Conservation (phyloP, 30 jellyfish, hydroid and myxozoan species). For the Hydractinia symbiolongicarpus region DNA sequence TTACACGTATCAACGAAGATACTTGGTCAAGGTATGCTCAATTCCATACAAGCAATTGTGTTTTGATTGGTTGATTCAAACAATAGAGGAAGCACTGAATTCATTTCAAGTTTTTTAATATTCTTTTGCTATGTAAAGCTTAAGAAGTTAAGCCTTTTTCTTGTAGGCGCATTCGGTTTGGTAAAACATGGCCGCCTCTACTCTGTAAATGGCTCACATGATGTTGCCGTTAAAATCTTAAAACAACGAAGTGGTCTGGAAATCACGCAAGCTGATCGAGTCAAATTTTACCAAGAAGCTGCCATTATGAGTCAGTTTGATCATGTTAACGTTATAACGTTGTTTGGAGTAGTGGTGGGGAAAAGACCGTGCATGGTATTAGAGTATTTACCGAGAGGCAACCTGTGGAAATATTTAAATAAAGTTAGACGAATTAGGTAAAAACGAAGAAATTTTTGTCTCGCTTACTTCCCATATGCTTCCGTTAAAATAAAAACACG, state of each 20-base stretch:
- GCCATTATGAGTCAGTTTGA: conserved; percentile 95
- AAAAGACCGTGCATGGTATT: conserved; percentile 75
- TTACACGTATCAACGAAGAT: conserved; percentile 15
- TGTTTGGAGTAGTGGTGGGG: conserved; percentile 76
- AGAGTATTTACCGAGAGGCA: conserved; percentile 80
- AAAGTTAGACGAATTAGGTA: conserved; percentile 54
- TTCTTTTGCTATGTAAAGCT: too few relatives aligned
- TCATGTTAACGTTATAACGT: conserved; percentile 67
- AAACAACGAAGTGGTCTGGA: conserved; percentile 52
- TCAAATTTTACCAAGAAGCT: conserved; percentile 84
- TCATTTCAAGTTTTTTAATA: too few relatives aligned
- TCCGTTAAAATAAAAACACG: neutral
- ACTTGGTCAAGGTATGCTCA: conserved; percentile 43
- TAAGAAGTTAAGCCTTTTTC: neutral
- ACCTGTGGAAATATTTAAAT: conserved; percentile 56
- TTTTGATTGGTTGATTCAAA: too few relatives aligned
- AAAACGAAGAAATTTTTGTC: neutral
- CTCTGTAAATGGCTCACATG: conserved; percentile 14
- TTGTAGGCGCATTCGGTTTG: conserved; percentile 77
- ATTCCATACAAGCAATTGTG: neutral
- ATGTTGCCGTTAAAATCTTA: conserved; percentile 85
- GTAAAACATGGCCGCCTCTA: conserved; percentile 56
- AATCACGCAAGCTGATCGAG: conserved; percentile 51
- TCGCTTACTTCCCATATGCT: neutral
- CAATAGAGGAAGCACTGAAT: too few relatives aligned